Conservation (phyloP, 2,888 invertebrate genomes). For the Apotomis turbidana region DNA sequence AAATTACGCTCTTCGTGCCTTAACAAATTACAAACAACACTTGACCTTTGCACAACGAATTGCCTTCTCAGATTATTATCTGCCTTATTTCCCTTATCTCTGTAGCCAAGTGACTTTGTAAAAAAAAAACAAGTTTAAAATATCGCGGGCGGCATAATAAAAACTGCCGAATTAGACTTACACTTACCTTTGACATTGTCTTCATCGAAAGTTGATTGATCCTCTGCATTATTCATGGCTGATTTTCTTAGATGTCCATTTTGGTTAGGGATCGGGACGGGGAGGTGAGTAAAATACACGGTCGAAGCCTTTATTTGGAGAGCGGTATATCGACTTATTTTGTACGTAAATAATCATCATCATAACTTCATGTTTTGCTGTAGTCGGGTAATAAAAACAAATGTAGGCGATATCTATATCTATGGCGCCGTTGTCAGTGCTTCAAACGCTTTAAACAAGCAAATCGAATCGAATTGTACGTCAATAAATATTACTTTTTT, state of each 20-base stretch:
- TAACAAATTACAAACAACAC: slow-evolving; percentile 15
- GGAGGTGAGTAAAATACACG: slow-evolving; percentile 29
- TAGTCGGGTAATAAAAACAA: too few relatives aligned
- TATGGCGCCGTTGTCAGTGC: too few relatives aligned
- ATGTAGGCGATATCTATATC: too few relatives aligned
- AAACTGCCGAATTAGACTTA: slow-evolving; percentile 28
- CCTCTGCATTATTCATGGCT: slow-evolving; percentile 31
- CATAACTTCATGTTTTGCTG: too few relatives aligned
- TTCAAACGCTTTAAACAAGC: too few relatives aligned
- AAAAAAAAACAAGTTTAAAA: slow-evolving; percentile 18
- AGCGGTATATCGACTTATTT: not conserved
- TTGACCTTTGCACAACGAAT: slow-evolving; percentile 28
- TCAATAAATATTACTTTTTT: too few relatives aligned
- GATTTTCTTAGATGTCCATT: slow-evolving; percentile 17
- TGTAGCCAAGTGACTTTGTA: slow-evolving; percentile 12
- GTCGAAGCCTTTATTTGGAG: slow-evolving; percentile 38
- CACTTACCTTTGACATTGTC: slow-evolving; percentile 41
- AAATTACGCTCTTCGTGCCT: slow-evolving; percentile 1
- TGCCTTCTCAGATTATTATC: slow-evolving; percentile 28
- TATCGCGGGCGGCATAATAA: slow-evolving; percentile 19
- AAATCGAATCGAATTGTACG: too few relatives aligned
- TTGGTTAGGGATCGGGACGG: slow-evolving; percentile 23
- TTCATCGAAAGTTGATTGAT: slow-evolving; percentile 29
- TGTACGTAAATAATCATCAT: too few relatives aligned
- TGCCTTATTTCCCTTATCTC: slow-evolving; percentile 25